A percentile compares a stretch with the other conserved stretches of the same genome.
Conservation (phyloP, 2,113 vertebrate species). For the Prolemur simus region DNA sequence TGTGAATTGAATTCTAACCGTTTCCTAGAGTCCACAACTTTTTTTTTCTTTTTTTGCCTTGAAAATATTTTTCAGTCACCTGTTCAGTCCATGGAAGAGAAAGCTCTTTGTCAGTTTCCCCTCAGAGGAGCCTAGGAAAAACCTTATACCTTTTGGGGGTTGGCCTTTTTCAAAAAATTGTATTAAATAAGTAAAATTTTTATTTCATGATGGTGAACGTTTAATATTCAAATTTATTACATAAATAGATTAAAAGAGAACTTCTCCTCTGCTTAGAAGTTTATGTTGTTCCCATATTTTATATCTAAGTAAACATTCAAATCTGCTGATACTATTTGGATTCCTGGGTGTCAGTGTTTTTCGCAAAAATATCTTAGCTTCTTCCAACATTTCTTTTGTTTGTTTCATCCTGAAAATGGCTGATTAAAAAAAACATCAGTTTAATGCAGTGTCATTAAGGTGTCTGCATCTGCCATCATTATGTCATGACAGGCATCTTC, state of each 20-base stretch:
- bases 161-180: neutral
- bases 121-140: neutral
- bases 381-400: neutral
- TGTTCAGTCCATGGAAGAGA: neutral
- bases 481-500: neutral
- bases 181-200: neutral
- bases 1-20: neutral
- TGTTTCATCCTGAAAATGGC: slow-evolving; percentile 25
- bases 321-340: neutral
- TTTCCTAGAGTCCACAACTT: neutral
- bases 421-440: neutral
- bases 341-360: neutral
- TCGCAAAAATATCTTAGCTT: neutral
- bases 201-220: neutral
- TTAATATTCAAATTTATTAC: neutral
- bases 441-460: neutral
- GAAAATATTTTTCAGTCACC: neutral
- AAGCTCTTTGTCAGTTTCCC: neutral
- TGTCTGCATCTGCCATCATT: neutral
- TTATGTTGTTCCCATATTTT: neutral
- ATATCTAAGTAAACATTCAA: neutral
- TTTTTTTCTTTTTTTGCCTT: neutral
- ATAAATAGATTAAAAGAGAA: neutral
- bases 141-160: neutral
- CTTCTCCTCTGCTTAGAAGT: neutral